Base-by-base conservation (phyloP, 2,113 vertebrate species). In the Melanerpes formicivorus region DNA sequence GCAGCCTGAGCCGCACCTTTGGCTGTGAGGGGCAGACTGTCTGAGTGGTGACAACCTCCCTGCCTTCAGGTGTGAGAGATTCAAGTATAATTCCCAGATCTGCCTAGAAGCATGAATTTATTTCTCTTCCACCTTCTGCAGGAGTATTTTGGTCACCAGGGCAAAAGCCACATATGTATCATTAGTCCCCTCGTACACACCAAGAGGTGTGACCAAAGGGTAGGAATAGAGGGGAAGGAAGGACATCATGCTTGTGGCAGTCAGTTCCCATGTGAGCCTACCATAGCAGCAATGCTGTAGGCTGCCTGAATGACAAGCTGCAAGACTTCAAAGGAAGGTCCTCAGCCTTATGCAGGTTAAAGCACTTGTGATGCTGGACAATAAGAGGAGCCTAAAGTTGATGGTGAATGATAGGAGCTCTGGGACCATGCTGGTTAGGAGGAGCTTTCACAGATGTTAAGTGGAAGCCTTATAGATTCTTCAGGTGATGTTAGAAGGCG, bases 341-440 rank as follows among this genome's bases (percentile, higher is more conserved):
- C 19, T 46, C 37, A 44, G 48, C 7, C 6, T 18, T 7, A 9
- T 2, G 6, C 13, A 55, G 29, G 19, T 22, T 12, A 2, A 80
- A 29, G 25, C 29, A 27, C 8, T 74, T 59, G 19, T 0, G 32
- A 13, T 59, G 62, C 32, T 81, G 25, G 25, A 30, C 66, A 75
- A 19, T 42, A 4, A 11, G 48, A 75, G 80, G n/a, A 82, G 5
- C 30, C 42, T 44, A 72, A 16, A 54, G 8, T 46, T 11, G 16
- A 25, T 13, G 12, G 6, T 52, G 55, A 13, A 5, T 60, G 66
- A 19, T 32, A 17, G 32, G 30, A 74, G 60, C 14, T 63, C 52
- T 80, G 62, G 16, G n/a, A 55, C 40, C 0, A 0, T 25, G 65
- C 42, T 60, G 70, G 40, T 34, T 66, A 14, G 1, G 0, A 30